Percentiles rank a stretch among this genome's conserved stretches.
phyloP scores from a whole-genome alignment of 2,888 invertebrate genomes.

The Leucozona laternaria region DNA sequence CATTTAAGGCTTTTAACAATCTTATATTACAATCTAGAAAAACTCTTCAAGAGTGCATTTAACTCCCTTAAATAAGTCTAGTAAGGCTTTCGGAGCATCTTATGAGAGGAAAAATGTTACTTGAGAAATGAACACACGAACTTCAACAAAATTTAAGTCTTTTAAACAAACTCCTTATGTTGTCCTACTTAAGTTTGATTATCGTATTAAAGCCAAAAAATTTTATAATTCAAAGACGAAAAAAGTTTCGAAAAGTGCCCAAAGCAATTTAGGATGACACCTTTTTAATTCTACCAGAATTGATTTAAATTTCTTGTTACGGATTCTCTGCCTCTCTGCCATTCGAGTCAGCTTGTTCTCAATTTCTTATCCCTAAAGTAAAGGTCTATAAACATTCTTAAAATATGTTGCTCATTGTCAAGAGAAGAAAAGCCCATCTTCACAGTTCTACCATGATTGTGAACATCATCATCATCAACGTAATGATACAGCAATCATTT shows the following conservation, averaged over 20 bases:
- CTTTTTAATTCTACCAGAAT: not conserved
- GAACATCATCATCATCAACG: constrained; percentile 6
- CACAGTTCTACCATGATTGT: not conserved
- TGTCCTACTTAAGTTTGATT: not conserved
- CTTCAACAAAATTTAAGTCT: no score
- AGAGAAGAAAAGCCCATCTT: not conserved
- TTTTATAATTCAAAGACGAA: not conserved
- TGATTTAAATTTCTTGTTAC: constrained; percentile 4
- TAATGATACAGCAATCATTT: constrained; percentile 13
- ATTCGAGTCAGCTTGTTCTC: not conserved
- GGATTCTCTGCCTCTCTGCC: not conserved
- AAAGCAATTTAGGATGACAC: not conserved
- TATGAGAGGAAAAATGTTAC: no score
- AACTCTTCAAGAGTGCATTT: no score
- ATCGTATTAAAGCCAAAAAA: not conserved
- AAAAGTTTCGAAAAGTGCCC: not conserved
- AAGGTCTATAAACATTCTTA: constrained; percentile 1
- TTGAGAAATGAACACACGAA: no score
- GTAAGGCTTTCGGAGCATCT: no score
- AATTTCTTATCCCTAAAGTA: not conserved
- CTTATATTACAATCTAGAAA: no score
- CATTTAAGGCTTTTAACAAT: no score
- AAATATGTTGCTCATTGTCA: constrained; percentile 15
- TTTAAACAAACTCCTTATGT: not conserved
- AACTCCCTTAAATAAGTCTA: no score